Evolutionary conservation across 2,888 invertebrate genomes (phyloP).

Genomic region (Merodon equestris): DNA sequence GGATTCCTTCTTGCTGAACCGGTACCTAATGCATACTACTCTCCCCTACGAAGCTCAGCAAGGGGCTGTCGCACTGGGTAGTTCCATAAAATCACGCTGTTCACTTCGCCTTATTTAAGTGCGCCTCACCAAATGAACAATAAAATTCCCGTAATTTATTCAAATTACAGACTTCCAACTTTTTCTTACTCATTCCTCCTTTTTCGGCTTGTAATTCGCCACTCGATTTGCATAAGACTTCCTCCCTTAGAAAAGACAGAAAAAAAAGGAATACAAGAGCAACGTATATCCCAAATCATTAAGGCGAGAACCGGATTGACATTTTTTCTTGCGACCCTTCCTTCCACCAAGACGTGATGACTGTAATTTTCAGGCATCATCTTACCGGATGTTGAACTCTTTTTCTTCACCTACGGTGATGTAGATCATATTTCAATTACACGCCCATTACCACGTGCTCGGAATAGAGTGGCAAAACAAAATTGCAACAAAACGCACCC

Average conservation of each 20-base stretch:
- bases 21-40: too few relatives aligned
- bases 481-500: conserved; percentile 49
- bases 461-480: neutral
- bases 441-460: conserved; percentile 67
- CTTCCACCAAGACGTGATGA: conserved; percentile 13
- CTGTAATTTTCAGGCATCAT: conserved; percentile 37
- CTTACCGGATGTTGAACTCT: conserved; percentile 66
- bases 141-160: conserved; percentile 30
- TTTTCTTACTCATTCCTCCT: conserved; percentile 27
- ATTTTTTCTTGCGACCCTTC: conserved; percentile 20
- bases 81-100: conserved; percentile 1
- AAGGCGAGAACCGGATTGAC: conserved; percentile 42
- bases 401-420: conserved; percentile 24
- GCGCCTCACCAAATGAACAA: conserved; percentile 39
- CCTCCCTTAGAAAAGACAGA: conserved; percentile 1
- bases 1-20: too few relatives aligned
- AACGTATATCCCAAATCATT: conserved; percentile 22
- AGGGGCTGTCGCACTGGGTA: too few relatives aligned
- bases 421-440: conserved; percentile 64
- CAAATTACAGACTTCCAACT: conserved; percentile 43
- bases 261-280: conserved; percentile 4
- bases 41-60: too few relatives aligned
- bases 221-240: conserved; percentile 56
- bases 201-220: conserved; percentile 15
- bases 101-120: conserved; percentile 9